Conservation (phyloP, 2,113 vertebrate species). For the Syngnathus scovelli region DNA sequence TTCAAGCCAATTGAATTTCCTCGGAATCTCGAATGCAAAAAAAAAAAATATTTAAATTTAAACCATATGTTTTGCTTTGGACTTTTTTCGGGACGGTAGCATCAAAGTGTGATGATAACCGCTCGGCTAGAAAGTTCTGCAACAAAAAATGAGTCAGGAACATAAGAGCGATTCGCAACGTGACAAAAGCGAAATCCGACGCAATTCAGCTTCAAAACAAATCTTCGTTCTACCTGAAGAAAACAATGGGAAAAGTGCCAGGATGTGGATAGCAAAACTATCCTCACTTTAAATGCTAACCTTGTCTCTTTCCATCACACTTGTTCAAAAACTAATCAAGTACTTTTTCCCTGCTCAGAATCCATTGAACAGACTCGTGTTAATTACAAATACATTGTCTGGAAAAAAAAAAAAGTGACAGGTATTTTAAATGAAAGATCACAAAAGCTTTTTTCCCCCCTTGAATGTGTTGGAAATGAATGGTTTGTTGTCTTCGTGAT, state of each 20-base stretch:
- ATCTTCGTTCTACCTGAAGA: background rate
- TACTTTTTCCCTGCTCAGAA: background rate
- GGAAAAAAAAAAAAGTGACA: background rate
- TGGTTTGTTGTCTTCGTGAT: constrained; percentile 39
- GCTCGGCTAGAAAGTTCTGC: too few species aligned
- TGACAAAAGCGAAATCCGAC: background rate
- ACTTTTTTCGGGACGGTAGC: too few species aligned
- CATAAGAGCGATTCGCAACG: background rate
- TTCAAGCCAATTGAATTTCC: too few species aligned
- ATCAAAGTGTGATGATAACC: too few species aligned
- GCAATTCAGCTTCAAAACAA: background rate
- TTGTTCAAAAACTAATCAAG: background rate
- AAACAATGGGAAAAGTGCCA: background rate
- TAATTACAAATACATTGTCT: background rate
- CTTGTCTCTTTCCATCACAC: background rate
- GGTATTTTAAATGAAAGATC: background rate
- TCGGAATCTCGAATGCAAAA: too few species aligned
- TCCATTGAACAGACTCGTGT: background rate
- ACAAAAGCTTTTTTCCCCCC: background rate
- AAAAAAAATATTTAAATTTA: too few species aligned
- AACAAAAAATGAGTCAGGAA: background rate
- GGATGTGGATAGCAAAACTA: background rate
- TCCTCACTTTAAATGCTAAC: background rate
- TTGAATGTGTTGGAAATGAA: constrained; percentile 36
- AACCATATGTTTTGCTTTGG: too few species aligned